Conservation (phyloP, 2,797 vertebrate genomes). For the Darevskia mixta region DNA sequence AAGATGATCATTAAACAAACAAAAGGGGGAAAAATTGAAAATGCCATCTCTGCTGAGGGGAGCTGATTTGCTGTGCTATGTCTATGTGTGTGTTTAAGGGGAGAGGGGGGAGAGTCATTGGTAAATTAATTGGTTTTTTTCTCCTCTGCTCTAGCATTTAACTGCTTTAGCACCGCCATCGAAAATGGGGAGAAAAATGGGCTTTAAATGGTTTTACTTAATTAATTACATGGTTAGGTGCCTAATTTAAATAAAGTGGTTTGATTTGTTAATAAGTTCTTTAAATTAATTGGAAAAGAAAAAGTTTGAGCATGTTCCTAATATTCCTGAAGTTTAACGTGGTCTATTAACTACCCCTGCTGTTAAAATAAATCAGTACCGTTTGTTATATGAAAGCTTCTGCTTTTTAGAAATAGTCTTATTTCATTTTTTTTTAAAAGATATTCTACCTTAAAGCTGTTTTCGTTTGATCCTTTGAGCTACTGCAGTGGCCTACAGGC, state of each 20-base stretch:
- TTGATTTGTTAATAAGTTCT: slow-evolving; percentile 67
- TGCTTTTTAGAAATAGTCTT: slow-evolving; percentile 21
- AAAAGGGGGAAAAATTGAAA: neutral
- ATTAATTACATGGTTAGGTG: slow-evolving; percentile 59
- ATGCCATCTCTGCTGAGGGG: slow-evolving; percentile 9
- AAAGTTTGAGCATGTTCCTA: slow-evolving; percentile 28
- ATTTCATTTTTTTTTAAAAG: neutral
- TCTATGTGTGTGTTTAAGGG: neutral
- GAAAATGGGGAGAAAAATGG: slow-evolving; percentile 60
- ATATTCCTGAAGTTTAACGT: slow-evolving; percentile 18
- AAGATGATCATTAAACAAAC: slow-evolving; percentile 46
- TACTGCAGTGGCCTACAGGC: neutral
- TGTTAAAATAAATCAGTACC: neutral
- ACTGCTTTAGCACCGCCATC: slow-evolving; percentile 23
- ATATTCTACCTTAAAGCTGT: neutral
- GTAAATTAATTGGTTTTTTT: slow-evolving; percentile 46
- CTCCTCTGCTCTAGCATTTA: slow-evolving; percentile 15
- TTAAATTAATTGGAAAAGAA: slow-evolving; percentile 45
- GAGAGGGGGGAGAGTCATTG: neutral
- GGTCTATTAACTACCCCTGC: neutral
- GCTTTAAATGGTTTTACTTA: slow-evolving; percentile 61
- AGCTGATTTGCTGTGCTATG: neutral
- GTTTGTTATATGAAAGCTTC: neutral
- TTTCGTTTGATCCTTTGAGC: neutral
- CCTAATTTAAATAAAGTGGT: slow-evolving; percentile 54